These are phyloP conservation scores for Celastrina argiolus DNA, from an alignment of 2,888 invertebrate species.

Conservation along the genomic window DNA sequence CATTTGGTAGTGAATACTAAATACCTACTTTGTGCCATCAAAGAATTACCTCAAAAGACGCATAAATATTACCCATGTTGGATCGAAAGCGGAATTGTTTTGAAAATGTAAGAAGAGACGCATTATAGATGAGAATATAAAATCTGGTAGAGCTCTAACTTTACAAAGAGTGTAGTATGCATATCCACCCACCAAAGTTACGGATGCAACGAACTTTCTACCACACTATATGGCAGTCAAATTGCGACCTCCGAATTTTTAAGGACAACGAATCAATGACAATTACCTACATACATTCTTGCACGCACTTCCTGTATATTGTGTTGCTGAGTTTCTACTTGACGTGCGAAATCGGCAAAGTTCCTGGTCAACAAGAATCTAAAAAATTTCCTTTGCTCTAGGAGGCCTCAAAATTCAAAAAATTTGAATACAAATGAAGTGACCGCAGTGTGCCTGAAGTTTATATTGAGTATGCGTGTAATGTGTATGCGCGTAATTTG, in stretches of 20 bases:
- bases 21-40: background rate
- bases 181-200: background rate
- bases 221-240: conserved; percentile 4
- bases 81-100: background rate
- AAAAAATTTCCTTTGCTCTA: too few relatives aligned
- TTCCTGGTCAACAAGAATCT: too few relatives aligned
- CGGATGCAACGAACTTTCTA: conserved; percentile 5
- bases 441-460: too few relatives aligned
- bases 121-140: too few relatives aligned
- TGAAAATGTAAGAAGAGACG: background rate
- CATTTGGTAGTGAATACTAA: background rate
- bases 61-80: background rate
- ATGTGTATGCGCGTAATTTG: too few relatives aligned
- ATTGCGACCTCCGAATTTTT: conserved; percentile 7
- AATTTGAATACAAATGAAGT: too few relatives aligned
- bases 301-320: conserved; percentile 68
- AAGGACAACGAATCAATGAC: conserved; percentile 25
- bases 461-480: too few relatives aligned
- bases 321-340: conserved; percentile 27
- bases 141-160: too few relatives aligned
- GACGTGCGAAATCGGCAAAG: background rate
- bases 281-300: conserved; percentile 58
- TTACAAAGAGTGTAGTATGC: background rate
- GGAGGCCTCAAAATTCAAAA: too few relatives aligned
- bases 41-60: background rate